Conservation (phyloP, 2,888 invertebrate genomes). For the Agrotis exclamationis region DNA sequence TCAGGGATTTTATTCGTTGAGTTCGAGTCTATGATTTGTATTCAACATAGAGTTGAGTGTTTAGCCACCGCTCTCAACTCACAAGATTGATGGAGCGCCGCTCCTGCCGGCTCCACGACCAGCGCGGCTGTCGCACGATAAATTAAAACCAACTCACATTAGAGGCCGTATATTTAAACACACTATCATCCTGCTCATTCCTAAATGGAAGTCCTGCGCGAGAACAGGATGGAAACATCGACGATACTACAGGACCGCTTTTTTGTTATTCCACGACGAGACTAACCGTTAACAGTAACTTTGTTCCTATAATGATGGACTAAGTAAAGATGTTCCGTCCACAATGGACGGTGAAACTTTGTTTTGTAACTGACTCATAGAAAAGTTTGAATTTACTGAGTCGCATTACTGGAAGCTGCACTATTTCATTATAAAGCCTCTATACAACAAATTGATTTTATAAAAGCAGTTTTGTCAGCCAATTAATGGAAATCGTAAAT, state of each 20-base stretch:
- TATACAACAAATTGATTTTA: constrained; percentile 27
- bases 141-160: constrained; percentile 89
- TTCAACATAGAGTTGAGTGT: constrained; percentile 71
- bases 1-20: constrained; percentile 65
- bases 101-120: constrained; percentile 79
- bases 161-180: constrained; percentile 83
- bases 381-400: constrained; percentile 57
- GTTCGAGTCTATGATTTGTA: constrained; percentile 72
- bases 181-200: constrained; percentile 82
- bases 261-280: constrained; percentile 86
- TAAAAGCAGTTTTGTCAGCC: constrained; percentile 17
- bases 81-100: constrained; percentile 87
- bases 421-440: constrained; percentile 23
- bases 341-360: constrained; percentile 67
- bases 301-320: constrained; percentile 83
- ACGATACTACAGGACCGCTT: constrained; percentile 83
- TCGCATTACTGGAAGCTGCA: constrained; percentile 37
- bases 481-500: constrained; percentile 55
- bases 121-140: constrained; percentile 88
- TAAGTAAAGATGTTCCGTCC: constrained; percentile 74
- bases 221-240: constrained; percentile 82
- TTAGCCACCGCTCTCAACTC: constrained; percentile 75
- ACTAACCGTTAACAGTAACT: constrained; percentile 86
- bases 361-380: constrained; percentile 65
- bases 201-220: constrained; percentile 70